Base-by-base conservation (phyloP, 2,113 vertebrate genomes). In the Dicrurus megarhynchus region DNA sequence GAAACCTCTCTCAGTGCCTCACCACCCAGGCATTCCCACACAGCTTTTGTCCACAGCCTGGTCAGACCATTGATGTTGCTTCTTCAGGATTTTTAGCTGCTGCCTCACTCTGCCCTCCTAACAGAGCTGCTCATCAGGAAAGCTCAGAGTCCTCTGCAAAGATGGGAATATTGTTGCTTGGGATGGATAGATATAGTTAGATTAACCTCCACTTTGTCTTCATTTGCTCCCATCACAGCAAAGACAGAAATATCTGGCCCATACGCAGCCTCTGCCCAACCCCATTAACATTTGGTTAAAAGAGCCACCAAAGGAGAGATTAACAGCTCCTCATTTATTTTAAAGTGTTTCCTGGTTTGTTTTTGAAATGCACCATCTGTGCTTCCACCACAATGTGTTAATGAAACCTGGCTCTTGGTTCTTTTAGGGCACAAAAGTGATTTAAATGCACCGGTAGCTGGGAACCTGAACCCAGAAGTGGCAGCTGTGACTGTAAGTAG, bases 341-440 rank as follows among this genome's bases (percentile, higher is more conserved):
- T 74, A 57, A 96, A 96, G 64, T 32, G 33, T 64, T 94, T 95
- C 87, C 79, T 77, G 91, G 81, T 89, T 77, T 87, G 94, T 77
- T 93, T 88, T 89, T 93, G 84, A 95, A 91, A 94, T 23, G 33
- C 50, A 92, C 82, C 89, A 96, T 90, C 95, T 97, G 94, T 94
- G 84, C 82, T 95, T 95, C 68, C 49, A 50, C 90, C 79, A 92
- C 7, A 3, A 79, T 11, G 78, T n/a, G 17, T 46, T 96, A 80
- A 82, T 87, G 93, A 95, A 91, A 77, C 84, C 65, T 21, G 28
- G 80, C 27, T 81, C 76, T 41, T n/a, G 27, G 6, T 46, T 78
- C 87, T 87, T 84, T 61, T 32, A 61, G 75, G 86, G 69, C 73
- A 47, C 42, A 50, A n/a, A 88, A 90, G 35, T n/a, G 22, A 79